Evolutionary conservation across 2,888 invertebrate genomes (phyloP).

Genomic region (Lysandra coridon): DNA sequence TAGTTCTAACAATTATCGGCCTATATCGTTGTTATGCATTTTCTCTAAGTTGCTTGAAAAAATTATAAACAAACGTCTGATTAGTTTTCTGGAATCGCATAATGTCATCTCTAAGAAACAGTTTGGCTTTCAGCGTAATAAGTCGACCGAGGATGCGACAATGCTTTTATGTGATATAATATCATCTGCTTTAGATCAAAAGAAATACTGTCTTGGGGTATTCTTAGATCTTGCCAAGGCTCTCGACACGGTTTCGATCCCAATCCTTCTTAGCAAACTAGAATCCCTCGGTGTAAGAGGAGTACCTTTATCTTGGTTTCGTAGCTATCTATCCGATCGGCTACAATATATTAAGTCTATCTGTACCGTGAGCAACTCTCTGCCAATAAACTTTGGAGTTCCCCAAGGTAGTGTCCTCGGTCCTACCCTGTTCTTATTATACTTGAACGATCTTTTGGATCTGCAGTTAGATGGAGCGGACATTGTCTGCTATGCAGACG

Average conservation of each 20-base stretch:
- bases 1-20: no score
- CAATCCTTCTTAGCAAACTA: background rate
- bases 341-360: background rate
- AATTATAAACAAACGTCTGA: conserved; percentile 5
- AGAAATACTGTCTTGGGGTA: background rate
- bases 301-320: background rate
- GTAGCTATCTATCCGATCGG: background rate
- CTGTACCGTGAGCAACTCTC: background rate
- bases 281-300: background rate
- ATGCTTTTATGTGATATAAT: background rate
- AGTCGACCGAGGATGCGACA: background rate
- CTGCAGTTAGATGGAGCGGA: background rate
- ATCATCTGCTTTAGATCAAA: background rate
- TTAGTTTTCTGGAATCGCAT: background rate
- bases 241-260: background rate
- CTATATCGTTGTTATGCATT: no score
- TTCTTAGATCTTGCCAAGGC: background rate
- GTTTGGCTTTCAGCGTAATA: background rate
- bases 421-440: background rate
- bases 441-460: background rate
- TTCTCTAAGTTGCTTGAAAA: no score
- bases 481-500: background rate
- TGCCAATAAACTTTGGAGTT: background rate
- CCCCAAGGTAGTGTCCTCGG: background rate
- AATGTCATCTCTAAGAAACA: background rate